phyloP scores from a whole-genome alignment of 1,140 invertebrate species.

The Pseudomyrmex cubaensis region DNA sequence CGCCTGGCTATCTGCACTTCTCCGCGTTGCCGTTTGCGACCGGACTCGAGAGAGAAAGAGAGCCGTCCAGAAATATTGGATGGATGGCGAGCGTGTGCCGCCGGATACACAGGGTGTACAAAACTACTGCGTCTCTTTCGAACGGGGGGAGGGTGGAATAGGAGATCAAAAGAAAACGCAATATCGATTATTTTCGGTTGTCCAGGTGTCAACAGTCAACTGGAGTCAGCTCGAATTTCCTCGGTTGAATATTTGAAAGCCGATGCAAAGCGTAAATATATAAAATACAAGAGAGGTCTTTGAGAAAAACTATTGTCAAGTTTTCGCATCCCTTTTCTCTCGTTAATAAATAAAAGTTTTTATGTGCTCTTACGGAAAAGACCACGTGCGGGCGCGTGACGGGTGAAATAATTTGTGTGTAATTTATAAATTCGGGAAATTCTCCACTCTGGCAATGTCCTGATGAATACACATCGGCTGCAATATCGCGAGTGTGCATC shows the following conservation, averaged over 20 bases:
- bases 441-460: background rate
- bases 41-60: constrained; percentile 17
- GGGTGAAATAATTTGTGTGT: background rate
- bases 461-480: background rate
- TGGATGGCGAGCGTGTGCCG: constrained; percentile 63
- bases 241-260: too few species aligned
- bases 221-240: too few species aligned
- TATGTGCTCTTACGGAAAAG: too few species aligned
- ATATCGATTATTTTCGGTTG: background rate
- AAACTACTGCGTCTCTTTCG: background rate
- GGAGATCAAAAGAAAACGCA: too few species aligned
- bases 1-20: constrained; percentile 78
- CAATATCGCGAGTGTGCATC: background rate
- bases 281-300: too few species aligned
- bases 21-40: constrained; percentile 66
- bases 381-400: background rate
- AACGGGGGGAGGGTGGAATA: too few species aligned
- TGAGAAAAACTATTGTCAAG: too few species aligned
- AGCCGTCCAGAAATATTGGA: constrained; percentile 64
- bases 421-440: too few species aligned
- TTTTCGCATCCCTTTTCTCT: too few species aligned
- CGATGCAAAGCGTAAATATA: too few species aligned
- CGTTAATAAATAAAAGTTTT: too few species aligned
- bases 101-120: constrained; percentile 20
- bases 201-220: too few species aligned